Percentiles rank a stretch among this genome's conserved stretches.
phyloP scores from a whole-genome alignment of 2,888 invertebrate species.

The Nudaria mundana region DNA sequence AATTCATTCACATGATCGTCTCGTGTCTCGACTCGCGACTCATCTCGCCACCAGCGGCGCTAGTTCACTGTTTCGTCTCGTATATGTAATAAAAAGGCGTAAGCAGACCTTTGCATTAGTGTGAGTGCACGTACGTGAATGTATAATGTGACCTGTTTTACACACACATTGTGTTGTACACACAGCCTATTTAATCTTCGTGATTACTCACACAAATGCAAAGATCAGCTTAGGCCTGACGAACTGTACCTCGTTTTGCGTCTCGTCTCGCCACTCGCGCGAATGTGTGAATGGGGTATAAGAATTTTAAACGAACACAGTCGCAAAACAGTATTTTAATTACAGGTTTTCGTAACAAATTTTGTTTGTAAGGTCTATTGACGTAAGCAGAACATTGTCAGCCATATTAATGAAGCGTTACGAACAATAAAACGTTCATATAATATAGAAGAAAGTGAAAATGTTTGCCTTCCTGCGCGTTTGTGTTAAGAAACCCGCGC shows the following conservation, averaged over 20 bases:
- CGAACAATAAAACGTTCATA: conserved; percentile 57
- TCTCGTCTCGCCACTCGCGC: too few species aligned
- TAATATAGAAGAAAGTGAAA: conserved; percentile 76
- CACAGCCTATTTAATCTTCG: conserved; percentile 1
- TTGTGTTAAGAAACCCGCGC: conserved; percentile 27
- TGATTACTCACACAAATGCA: conserved; percentile 12
- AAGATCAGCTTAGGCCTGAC: conserved; percentile 6
- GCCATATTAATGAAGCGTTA: conserved; percentile 56
- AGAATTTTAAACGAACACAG: conserved; percentile 23
- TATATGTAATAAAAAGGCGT: too few species aligned
- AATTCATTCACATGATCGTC: too few species aligned
- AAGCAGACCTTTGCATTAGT: too few species aligned
- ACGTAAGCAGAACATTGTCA: conserved; percentile 43
- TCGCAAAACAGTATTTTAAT: conserved; percentile 17
- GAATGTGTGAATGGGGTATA: too few species aligned
- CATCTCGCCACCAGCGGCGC: too few species aligned
- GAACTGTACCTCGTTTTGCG: too few species aligned
- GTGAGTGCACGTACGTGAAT: too few species aligned
- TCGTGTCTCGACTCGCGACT: too few species aligned
- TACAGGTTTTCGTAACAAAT: conserved; percentile 29
- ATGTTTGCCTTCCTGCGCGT: conserved; percentile 47
- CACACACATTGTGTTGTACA: too few species aligned
- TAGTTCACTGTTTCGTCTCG: too few species aligned
- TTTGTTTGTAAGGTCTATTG: conserved; percentile 36
- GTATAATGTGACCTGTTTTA: too few species aligned